These are phyloP conservation scores for Thysanoteuthis rhombus DNA, from an alignment of 2,888 invertebrate genomes.

Conservation along the genomic window DNA sequence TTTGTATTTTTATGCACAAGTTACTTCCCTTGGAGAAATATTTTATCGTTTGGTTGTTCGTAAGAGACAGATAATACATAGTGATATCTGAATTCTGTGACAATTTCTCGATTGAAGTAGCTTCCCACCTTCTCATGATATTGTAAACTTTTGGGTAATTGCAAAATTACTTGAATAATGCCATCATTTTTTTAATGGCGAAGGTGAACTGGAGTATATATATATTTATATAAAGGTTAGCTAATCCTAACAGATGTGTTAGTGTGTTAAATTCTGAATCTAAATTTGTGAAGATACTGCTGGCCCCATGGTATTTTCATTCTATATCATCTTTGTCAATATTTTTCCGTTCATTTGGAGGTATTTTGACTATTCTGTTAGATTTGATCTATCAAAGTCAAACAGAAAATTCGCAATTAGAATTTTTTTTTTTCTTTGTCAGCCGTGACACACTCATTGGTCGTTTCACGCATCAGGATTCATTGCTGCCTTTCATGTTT, in stretches of 20 bases:
- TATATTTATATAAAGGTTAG: not conserved
- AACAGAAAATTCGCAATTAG: not conserved
- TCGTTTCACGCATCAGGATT: not conserved
- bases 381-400: not conserved
- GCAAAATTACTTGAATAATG: no score
- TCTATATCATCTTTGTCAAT: not conserved
- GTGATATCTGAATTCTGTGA: no score
- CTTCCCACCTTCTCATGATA: no score
- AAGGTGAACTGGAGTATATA: no score
- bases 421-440: not conserved
- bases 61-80: no score
- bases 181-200: no score
- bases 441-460: not conserved
- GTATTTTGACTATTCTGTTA: no score
- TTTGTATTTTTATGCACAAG: no score
- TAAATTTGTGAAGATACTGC: not conserved
- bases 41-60: no score
- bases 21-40: no score
- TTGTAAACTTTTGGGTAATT: no score
- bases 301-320: not conserved
- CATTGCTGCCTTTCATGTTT: not conserved
- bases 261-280: not conserved
- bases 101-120: no score
- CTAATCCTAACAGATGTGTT: not conserved
- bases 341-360: not conserved